These are phyloP conservation scores for Cynoglossus semilaevis DNA, from an alignment of 2,113 vertebrate genomes.

Conservation along the genomic window DNA sequence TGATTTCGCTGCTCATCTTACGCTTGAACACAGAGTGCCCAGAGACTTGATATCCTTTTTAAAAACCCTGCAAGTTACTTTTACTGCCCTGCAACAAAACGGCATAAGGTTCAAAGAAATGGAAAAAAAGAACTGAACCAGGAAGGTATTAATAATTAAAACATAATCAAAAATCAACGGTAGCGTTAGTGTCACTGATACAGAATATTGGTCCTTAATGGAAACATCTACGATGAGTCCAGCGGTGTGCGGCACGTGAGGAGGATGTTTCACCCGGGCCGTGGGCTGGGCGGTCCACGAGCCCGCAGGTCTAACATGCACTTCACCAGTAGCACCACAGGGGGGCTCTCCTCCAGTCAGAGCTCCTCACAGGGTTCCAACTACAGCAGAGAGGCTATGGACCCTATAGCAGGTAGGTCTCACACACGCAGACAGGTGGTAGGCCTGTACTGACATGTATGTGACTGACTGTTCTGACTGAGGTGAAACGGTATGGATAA, in stretches of 20 bases:
- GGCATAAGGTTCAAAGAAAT: too few relatives aligned
- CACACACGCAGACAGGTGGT: neutral
- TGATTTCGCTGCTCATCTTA: slow-evolving; percentile 99
- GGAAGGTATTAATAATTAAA: too few relatives aligned
- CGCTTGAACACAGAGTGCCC: slow-evolving; percentile 99
- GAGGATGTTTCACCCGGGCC: slow-evolving; percentile 98
- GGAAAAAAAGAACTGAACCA: too few relatives aligned
- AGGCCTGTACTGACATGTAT: too few relatives aligned
- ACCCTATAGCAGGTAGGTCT: slow-evolving; percentile 96
- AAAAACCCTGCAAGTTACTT: neutral
- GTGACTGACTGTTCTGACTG: too few relatives aligned
- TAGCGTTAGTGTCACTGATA: too few relatives aligned
- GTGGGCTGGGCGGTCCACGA: slow-evolving; percentile 92
- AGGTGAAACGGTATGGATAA: too few relatives aligned
- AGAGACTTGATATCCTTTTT: slow-evolving; percentile 99
- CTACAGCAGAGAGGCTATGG: slow-evolving; percentile 99
- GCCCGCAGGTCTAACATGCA: slow-evolving; percentile 99
- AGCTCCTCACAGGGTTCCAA: slow-evolving; percentile 96
- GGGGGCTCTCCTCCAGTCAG: slow-evolving; percentile 85
- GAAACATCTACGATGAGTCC: slow-evolving; percentile 85
- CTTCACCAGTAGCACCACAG: slow-evolving; percentile 97
- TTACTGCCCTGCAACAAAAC: too few relatives aligned
- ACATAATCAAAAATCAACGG: too few relatives aligned
- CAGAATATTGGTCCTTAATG: slow-evolving; percentile 47
- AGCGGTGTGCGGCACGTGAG: slow-evolving; percentile 97